These are phyloP conservation scores for Macrostomum lignano DNA, from an alignment of 1,140 invertebrate genomes.

Conservation along the genomic window DNA sequence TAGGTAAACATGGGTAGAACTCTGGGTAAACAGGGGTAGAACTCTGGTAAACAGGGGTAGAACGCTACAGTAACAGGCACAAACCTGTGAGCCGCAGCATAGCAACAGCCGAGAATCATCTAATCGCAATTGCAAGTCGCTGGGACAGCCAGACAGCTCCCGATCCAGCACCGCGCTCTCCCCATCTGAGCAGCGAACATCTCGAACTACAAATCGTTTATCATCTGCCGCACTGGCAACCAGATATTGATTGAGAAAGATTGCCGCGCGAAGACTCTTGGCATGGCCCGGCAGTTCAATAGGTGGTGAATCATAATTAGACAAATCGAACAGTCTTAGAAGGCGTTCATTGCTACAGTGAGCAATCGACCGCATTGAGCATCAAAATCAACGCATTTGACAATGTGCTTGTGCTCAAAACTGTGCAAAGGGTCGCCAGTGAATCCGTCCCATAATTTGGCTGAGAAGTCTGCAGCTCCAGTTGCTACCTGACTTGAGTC, in stretches of 20 bases:
- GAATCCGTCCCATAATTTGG: conserved; percentile 65
- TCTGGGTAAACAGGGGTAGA: no score
- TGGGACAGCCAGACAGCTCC: no score
- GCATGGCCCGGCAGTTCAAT: background rate
- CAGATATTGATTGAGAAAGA: conserved; percentile 7
- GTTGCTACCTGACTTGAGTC: conserved; percentile 65
- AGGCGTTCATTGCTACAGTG: conserved; percentile 77
- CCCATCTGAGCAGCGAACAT: no score
- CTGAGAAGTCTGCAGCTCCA: conserved; percentile 78
- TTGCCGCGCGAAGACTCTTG: background rate
- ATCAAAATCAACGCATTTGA: conserved; percentile 74
- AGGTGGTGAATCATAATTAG: conserved; percentile 29
- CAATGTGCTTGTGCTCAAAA: conserved; percentile 85
- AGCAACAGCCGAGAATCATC: no score
- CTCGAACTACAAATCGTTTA: conserved; percentile 33
- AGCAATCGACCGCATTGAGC: conserved; percentile 45
- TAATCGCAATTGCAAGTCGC: no score
- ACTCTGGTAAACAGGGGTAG: no score
- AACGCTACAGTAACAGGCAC: no score
- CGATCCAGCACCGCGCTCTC: no score
- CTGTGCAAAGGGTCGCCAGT: conserved; percentile 61
- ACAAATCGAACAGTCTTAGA: conserved; percentile 61
- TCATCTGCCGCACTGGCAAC: no score
- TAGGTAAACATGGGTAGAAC: no score
- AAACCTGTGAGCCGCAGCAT: no score